Evolutionary conservation across 2,888 invertebrate genomes (phyloP).

Genomic region (Aelia acuminata): DNA sequence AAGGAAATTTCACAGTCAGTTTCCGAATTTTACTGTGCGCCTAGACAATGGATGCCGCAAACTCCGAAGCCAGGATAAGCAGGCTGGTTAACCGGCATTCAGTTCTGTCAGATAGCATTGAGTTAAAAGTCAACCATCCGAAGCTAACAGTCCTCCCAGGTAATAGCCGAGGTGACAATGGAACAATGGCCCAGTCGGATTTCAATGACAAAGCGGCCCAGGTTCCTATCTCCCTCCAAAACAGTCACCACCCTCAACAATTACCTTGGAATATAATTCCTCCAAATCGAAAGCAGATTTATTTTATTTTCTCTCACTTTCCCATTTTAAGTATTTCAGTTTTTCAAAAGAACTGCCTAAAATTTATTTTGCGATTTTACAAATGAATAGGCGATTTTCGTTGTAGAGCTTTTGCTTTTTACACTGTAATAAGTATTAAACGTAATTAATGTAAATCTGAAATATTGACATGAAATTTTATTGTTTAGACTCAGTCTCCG

Average conservation of each 20-base stretch:
- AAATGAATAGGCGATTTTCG: too few relatives aligned
- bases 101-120: conserved; percentile 39
- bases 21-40: background rate
- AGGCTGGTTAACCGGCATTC: conserved; percentile 31
- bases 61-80: conserved; percentile 24
- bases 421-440: too few relatives aligned
- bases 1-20: background rate
- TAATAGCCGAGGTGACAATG: conserved; percentile 55
- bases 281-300: background rate
- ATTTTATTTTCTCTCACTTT: background rate
- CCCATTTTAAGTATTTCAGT: background rate
- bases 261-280: conserved; percentile 33
- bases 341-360: too few relatives aligned
- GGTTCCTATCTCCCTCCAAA: conserved; percentile 29
- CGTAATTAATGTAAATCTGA: too few relatives aligned
- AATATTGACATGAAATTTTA: too few relatives aligned
- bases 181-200: conserved; percentile 53
- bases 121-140: conserved; percentile 51
- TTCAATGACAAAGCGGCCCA: conserved; percentile 53
- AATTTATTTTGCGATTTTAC: background rate
- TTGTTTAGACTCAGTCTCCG: too few relatives aligned
- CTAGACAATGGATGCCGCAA: background rate
- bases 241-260: background rate
- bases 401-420: too few relatives aligned
- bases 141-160: conserved; percentile 45